These are phyloP conservation scores for Seira musarum DNA, from an alignment of 2,888 invertebrate genomes.

Conservation along the genomic window DNA sequence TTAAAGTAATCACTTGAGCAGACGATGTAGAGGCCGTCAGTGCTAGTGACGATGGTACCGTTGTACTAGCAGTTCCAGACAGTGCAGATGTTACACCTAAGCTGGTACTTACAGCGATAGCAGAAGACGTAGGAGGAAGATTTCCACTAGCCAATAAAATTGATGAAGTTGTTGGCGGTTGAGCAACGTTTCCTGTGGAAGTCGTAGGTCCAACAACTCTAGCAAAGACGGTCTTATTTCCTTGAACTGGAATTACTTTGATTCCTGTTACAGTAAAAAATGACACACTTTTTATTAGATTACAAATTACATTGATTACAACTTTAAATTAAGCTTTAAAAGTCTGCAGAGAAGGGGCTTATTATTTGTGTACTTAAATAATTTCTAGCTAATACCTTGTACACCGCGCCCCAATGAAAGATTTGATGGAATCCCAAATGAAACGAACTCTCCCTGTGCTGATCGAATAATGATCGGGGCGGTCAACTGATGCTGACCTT, in stretches of 20 bases:
- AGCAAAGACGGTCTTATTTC: conserved; percentile 65
- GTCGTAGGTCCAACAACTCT: conserved; percentile 60
- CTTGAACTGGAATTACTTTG: conserved; percentile 66
- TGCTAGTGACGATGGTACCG: no score
- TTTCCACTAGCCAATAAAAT: no score
- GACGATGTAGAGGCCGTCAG: no score
- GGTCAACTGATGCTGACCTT: conserved; percentile 36
- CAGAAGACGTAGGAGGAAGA: background rate
- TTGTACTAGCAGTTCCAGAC: background rate
- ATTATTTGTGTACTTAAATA: no score
- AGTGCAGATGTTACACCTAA: background rate
- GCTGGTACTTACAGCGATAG: background rate
- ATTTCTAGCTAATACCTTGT: conserved; percentile 65
- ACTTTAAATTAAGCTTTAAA: background rate
- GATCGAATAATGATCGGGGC: conserved; percentile 67
- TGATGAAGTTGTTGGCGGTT: background rate
- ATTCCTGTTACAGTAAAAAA: conserved; percentile 57
- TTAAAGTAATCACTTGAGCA: background rate
- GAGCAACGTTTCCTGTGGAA: background rate
- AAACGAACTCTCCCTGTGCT: conserved; percentile 66
- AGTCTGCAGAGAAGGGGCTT: no score
- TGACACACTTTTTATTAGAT: conserved; percentile 9
- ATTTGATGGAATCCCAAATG: conserved; percentile 63
- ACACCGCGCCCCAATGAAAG: conserved; percentile 64
- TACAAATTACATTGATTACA: no score